Conservation (phyloP, 2,113 vertebrate species). For the Brachyistius frenatus region DNA sequence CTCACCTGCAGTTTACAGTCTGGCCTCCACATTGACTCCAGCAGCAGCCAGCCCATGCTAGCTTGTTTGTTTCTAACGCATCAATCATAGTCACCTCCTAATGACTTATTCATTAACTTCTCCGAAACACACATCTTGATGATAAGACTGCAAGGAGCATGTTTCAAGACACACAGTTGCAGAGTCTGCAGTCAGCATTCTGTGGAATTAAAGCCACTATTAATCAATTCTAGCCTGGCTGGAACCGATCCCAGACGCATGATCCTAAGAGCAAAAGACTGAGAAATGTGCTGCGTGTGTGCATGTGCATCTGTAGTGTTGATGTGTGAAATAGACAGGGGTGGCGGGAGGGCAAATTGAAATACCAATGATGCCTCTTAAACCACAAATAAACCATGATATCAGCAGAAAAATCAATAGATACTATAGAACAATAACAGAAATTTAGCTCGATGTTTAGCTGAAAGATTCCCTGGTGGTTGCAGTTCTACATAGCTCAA, state of each 20-base stretch:
- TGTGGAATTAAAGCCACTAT: constrained; percentile 80
- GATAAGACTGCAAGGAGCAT: constrained; percentile 76
- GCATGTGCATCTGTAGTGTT: constrained; percentile 1
- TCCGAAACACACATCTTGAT: constrained; percentile 80
- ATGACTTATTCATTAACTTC: constrained; percentile 86
- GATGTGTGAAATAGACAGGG: constrained; percentile 12
- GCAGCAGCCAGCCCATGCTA: constrained; percentile 58
- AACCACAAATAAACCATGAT: constrained; percentile 42
- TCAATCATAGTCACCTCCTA: constrained; percentile 82
- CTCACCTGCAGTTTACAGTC: constrained; percentile 63
- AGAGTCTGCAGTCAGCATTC: constrained; percentile 80
- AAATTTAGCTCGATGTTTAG: constrained; percentile 15
- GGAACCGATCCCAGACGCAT: constrained; percentile 76
- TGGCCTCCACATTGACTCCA: constrained; percentile 40
- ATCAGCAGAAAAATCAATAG: constrained; percentile 38
- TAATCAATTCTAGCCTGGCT: constrained; percentile 82
- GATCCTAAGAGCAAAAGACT: constrained; percentile 61
- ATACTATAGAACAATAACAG: constrained; percentile 13
- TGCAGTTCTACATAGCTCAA: constrained; percentile 3
- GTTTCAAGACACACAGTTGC: constrained; percentile 73
- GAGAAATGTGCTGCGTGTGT: constrained; percentile 44
- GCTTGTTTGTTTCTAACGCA: constrained; percentile 76
- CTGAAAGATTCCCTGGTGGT: constrained; percentile 18
- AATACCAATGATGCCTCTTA: constrained; percentile 54
- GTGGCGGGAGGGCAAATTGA: constrained; percentile 37